phyloP scores from a whole-genome alignment of 1,140 invertebrate genomes.

The Laupala kohalensis region DNA sequence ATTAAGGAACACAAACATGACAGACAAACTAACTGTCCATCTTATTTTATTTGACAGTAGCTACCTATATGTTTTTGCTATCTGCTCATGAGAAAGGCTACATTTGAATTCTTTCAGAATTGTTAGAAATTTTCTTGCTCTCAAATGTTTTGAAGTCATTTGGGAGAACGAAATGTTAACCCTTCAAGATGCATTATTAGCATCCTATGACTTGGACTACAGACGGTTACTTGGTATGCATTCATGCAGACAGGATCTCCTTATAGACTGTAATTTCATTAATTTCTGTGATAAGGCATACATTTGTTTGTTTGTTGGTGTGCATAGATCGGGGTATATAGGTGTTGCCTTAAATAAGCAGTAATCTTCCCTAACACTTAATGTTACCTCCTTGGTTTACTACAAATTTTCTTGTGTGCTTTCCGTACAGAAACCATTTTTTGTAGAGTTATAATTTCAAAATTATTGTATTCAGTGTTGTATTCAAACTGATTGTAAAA shows the following conservation, averaged over 20 bases:
- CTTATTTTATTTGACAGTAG: neutral
- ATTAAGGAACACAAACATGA: neutral
- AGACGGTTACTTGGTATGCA: neutral
- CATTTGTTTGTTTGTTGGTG: neutral
- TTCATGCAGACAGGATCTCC: neutral
- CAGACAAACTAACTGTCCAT: neutral
- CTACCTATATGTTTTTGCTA: neutral
- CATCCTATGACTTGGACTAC: neutral
- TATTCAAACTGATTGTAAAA: no score
- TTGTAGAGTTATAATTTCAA: no score
- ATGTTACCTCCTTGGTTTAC: no score
- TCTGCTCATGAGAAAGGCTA: neutral
- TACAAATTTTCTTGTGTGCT: no score
- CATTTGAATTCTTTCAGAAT: neutral
- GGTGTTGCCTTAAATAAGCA: neutral
- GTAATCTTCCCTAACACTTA: neutral
- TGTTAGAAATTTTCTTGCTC: neutral
- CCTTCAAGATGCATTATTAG: neutral
- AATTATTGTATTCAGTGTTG: no score
- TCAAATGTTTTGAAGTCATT: neutral
- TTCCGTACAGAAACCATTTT: no score
- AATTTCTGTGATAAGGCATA: neutral
- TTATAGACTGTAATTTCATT: neutral
- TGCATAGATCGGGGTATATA: neutral
- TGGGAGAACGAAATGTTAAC: no score